Evolutionary conservation across 2,113 vertebrate species (phyloP).

Genomic region (Cryptomyrus ogoouensis): DNA sequence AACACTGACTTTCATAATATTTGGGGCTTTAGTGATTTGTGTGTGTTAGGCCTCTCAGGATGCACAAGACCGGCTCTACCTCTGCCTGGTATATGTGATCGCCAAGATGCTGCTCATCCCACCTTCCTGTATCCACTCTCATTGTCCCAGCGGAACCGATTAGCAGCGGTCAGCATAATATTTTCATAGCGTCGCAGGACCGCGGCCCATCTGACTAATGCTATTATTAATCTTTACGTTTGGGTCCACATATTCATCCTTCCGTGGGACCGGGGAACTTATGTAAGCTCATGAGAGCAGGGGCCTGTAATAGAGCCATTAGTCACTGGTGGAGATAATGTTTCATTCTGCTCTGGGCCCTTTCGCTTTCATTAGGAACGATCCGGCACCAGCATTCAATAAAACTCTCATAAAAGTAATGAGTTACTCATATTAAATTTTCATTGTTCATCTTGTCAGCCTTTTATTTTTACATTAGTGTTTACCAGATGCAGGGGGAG

Average conservation of each 20-base stretch:
- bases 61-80: neutral
- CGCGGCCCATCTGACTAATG: slow-evolving; percentile 17
- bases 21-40: neutral
- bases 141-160: neutral
- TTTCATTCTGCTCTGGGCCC: slow-evolving; percentile 11
- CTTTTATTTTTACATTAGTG: neutral
- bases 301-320: slow-evolving; percentile 20
- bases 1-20: neutral
- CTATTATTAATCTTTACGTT: slow-evolving; percentile 23
- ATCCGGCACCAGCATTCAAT: slow-evolving; percentile 18
- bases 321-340: slow-evolving; percentile 21
- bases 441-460: slow-evolving; percentile 6
- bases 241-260: slow-evolving; percentile 3
- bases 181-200: slow-evolving; percentile 1
- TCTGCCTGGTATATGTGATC: neutral
- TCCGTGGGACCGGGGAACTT: slow-evolving; percentile 6
- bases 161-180: slow-evolving; percentile 2
- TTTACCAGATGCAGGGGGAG: neutral
- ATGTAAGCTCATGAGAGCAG: neutral
- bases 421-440: slow-evolving; percentile 21
- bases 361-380: slow-evolving; percentile 16
- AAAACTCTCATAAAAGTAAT: slow-evolving; percentile 25
- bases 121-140: neutral
- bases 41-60: too few species aligned
- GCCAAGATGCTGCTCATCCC: neutral